Evolutionary conservation across 2,888 invertebrate species (phyloP), one percentile per base, ranked within the genome.

Genomic region (Dicycla oo): DNA sequence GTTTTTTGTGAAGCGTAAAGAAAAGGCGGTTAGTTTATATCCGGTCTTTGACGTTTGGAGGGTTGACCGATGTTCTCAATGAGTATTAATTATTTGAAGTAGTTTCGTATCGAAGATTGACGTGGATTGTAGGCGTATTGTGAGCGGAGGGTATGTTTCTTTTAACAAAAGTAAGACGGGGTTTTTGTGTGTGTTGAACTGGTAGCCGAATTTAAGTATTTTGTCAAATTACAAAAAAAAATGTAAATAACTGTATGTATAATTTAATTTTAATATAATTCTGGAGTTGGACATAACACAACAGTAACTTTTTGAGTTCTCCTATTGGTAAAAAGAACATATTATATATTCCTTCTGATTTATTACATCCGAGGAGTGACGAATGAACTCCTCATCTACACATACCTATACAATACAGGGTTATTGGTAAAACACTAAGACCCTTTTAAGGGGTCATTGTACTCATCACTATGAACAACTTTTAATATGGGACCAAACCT

Each of bases 1-100:
- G 89, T 91, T 90, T 88, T 92, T 90, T 92, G 89, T 84, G 85
- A 88, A 91, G 95, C 93, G 96, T 91, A 95, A 96, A 95, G 95
- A 96, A 96, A 94, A 95, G 96, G 96, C 96, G 96, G 95, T 95
- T 93, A 94, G 96, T 96, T 96, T 96, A 95, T 96, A 94, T 96
- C 96, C 96, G 95, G 95, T 85, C 91, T 93, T 94, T 94, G 94
- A 94, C 93, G 88, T 93, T 92, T 92, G 90, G 87, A 93, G 94
- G 94, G 94, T 91, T 92, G 91, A 91, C 92, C 92, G 91, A 91
- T 90, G 91, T 89, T 91, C 89, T 94, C 91, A 94, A 94, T 94
- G 93, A 91, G 94, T 91, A 93, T 94, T 95, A 96, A 96, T 96
- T 96, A 95, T 93, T 93, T 95, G 91, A 91, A 96, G 95, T 94